Percentiles rank a stretch among this genome's conserved stretches.
These are phyloP conservation scores for Contarinia nasturtii DNA, from an alignment of 1,140 invertebrate species.

Conservation along the genomic window DNA sequence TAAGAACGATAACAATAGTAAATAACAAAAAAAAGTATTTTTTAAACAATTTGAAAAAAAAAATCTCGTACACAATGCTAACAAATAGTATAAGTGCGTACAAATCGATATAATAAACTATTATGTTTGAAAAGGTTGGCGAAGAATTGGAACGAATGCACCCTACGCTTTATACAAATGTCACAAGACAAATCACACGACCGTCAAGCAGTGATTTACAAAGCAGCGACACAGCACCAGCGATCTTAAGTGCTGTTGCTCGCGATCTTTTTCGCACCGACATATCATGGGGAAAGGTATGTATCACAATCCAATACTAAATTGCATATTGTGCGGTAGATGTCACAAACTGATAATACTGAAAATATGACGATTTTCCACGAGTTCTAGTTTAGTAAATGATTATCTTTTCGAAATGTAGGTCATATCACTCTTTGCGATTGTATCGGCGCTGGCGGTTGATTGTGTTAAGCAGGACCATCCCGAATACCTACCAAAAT, in stretches of 20 bases:
- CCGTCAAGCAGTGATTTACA: conserved; percentile 28
- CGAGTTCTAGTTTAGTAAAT: neutral
- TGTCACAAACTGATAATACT: too few species aligned
- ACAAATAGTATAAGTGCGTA: too few species aligned
- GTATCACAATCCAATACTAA: conserved; percentile 45
- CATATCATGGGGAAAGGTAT: conserved; percentile 46
- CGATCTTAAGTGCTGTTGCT: conserved; percentile 36
- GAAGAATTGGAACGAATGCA: conserved; percentile 44
- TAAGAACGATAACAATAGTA: neutral
- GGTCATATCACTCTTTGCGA: conserved; percentile 37
- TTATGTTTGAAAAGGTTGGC: conserved; percentile 24
- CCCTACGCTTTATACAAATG: conserved; percentile 37
- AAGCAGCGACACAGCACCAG: conserved; percentile 31
- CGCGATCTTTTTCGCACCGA: conserved; percentile 35
- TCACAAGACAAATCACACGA: conserved; percentile 31
- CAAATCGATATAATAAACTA: too few species aligned
- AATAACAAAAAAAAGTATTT: neutral
- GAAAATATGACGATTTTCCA: too few species aligned
- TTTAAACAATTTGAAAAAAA: conserved; percentile 5
- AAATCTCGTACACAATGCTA: too few species aligned
- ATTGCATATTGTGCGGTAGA: too few species aligned
- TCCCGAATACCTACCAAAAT: conserved; percentile 37
- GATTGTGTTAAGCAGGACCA: conserved; percentile 47
- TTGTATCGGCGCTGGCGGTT: conserved; percentile 45
- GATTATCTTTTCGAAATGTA: too few species aligned